These are phyloP conservation scores for Colletes collaris DNA, from an alignment of 2,888 invertebrate genomes.

Conservation along the genomic window DNA sequence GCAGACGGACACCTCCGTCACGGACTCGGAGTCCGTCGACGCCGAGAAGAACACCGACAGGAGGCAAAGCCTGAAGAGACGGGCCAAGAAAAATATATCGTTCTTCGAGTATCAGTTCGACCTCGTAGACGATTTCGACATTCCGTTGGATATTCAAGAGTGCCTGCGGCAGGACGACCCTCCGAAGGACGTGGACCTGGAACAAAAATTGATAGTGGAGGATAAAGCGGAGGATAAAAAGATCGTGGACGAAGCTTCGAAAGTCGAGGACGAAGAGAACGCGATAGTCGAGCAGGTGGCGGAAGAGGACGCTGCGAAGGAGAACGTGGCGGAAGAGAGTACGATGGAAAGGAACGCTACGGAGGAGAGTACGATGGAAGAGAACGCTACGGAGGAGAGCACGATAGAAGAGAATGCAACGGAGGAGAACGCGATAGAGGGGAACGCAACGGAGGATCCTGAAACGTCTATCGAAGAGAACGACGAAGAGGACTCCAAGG, in stretches of 20 bases:
- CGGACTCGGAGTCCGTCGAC: conserved; percentile 48
- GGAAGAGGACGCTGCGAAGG: too few species aligned
- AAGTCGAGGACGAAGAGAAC: too few species aligned
- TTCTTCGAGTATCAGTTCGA: conserved; percentile 64
- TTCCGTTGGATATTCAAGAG: conserved; percentile 47
- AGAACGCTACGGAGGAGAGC: background rate
- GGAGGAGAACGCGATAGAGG: background rate
- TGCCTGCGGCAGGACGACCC: conserved; percentile 13
- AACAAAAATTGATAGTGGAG: too few species aligned
- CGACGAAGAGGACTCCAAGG: background rate
- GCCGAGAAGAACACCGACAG: conserved; percentile 39
- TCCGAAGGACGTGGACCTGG: conserved; percentile 4
- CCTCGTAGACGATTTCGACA: conserved; percentile 55
- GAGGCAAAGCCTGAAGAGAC: conserved; percentile 46
- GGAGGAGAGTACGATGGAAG: background rate
- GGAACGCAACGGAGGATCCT: background rate
- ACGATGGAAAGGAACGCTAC: background rate
- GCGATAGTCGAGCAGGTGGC: too few species aligned
- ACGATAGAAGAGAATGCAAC: background rate
- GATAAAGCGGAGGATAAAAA: too few species aligned
- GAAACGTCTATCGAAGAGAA: background rate
- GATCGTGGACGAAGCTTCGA: background rate
- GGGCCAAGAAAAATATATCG: conserved; percentile 63
- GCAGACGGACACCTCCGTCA: conserved; percentile 43
- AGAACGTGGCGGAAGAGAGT: too few species aligned